These are phyloP conservation scores for Nannoperca australis DNA, from an alignment of 2,797 vertebrate species.

Conservation along the genomic window DNA sequence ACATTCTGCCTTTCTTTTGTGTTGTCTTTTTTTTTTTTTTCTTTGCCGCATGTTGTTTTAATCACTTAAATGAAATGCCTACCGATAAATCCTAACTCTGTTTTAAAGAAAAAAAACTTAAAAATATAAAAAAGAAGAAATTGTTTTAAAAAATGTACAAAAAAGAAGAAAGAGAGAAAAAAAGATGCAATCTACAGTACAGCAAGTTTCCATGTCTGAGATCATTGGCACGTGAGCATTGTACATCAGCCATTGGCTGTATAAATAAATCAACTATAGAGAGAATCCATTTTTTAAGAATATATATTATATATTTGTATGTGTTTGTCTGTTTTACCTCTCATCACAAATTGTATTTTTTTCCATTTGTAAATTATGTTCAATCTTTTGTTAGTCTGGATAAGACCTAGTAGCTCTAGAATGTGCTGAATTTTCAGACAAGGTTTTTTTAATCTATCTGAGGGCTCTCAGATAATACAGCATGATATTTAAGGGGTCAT, in stretches of 20 bases:
- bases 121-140: slow-evolving; percentile 65
- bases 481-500: slow-evolving; percentile 68
- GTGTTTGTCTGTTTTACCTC: slow-evolving; percentile 87
- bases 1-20: slow-evolving; percentile 76
- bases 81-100: slow-evolving; percentile 90
- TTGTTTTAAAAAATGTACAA: slow-evolving; percentile 70
- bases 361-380: slow-evolving; percentile 88
- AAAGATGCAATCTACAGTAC: slow-evolving; percentile 75
- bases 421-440: slow-evolving; percentile 77
- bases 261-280: slow-evolving; percentile 88
- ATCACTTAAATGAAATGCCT: slow-evolving; percentile 86
- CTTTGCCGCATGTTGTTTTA: slow-evolving; percentile 85
- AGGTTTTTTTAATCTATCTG: slow-evolving; percentile 64
- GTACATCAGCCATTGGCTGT: slow-evolving; percentile 84
- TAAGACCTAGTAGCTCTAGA: slow-evolving; percentile 81
- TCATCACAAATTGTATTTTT: slow-evolving; percentile 80
- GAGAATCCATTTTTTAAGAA: slow-evolving; percentile 90
- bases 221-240: slow-evolving; percentile 84
- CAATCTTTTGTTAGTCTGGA: slow-evolving; percentile 78
- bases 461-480: slow-evolving; percentile 71
- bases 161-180: slow-evolving; percentile 66
- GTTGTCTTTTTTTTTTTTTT: slow-evolving; percentile 5
- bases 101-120: slow-evolving; percentile 78
- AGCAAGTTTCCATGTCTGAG: slow-evolving; percentile 81
- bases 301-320: slow-evolving; percentile 91